These are phyloP conservation scores for Phalloptychus januarius DNA, from an alignment of 2,797 vertebrate genomes.

Conservation along the genomic window DNA sequence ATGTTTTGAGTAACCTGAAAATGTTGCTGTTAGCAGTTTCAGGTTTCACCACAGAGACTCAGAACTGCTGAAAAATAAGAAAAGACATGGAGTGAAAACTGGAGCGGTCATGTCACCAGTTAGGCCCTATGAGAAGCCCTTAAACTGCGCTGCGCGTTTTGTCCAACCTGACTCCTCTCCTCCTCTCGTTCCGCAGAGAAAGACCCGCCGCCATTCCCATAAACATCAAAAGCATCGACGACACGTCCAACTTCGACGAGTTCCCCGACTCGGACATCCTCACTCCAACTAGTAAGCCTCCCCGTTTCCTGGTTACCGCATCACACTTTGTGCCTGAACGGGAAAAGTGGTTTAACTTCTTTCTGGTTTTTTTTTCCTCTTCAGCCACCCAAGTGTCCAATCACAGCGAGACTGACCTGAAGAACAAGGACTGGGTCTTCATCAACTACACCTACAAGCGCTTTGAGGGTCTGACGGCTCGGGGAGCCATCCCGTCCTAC, in stretches of 20 bases:
- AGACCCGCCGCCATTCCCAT: slow-evolving; percentile 96
- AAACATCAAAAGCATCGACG: slow-evolving; percentile 99
- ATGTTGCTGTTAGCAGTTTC: too few species aligned
- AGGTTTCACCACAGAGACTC: too few species aligned
- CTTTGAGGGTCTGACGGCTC: slow-evolving; percentile 94
- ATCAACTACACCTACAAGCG: slow-evolving; percentile 99
- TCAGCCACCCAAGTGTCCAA: slow-evolving; percentile 81
- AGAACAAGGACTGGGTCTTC: slow-evolving; percentile 99
- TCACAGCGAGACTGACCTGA: slow-evolving; percentile 92
- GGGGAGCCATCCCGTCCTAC: slow-evolving; percentile 95
- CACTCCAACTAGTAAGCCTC: slow-evolving; percentile 88
- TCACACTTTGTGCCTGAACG: not conserved
- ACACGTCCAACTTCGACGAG: slow-evolving; percentile 98
- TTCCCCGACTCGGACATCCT: slow-evolving; percentile 98
- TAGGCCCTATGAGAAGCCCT: too few species aligned
- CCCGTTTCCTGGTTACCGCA: accelerated
- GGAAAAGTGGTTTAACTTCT: too few species aligned
- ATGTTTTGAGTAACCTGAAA: too few species aligned
- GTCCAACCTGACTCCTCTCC: too few species aligned
- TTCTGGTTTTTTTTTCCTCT: not conserved
- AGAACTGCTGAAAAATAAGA: too few species aligned
- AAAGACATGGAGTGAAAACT: too few species aligned
- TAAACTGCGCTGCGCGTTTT: too few species aligned
- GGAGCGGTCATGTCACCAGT: too few species aligned
- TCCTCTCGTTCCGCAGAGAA: slow-evolving; percentile 78